Evolutionary conservation across 1,140 invertebrate species (phyloP), one percentile per base, ranked within the genome.

Genomic region (Drosophila sproati): DNA sequence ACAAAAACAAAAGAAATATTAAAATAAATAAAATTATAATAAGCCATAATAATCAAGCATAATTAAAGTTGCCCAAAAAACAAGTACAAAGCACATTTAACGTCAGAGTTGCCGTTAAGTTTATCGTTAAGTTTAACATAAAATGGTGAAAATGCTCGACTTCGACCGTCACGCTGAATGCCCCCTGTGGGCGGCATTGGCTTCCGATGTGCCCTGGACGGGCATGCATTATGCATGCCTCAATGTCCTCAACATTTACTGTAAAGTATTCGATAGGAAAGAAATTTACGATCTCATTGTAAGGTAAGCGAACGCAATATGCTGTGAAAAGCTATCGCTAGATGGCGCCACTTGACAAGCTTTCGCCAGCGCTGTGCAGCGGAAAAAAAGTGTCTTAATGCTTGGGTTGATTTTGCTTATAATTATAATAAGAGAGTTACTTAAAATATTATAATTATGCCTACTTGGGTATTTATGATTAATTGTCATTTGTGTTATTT

Each of bases 251-350:
- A 96, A 96, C 88, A 94, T 96, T 47, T 97, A 97, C 92, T 96
- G 96, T 93, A 97, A 96, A 91, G 96, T 97, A 75, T 97, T 97
- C 93, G 95, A 96, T 88, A 95, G 96, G 86, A 95, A 95, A 91
- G 95, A 96, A 93, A 94, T 96, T 59, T 94, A 96, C 92, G 95
- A 96, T 91, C 94, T 96, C 88, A 96, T 96, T 79, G 95, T 96
- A 94, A 95, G 96, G 96, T 96, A 95, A 91, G 91, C 61, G 47
- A 31, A 3, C 59, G 31, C 3, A 3, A 37, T 43, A 34, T 7
- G 2, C 0, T 7, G 32, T n/a, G 1, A 7, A 86, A 87, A 87
- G 85, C 83, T 72, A 29, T 45, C 77, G 51, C 41, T 41, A 56
- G 82, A 83, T 80, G 82, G 83, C 80, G 73, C 64, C 43, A 59